These are phyloP conservation scores for Lycia hirtaria DNA, from an alignment of 2,888 invertebrate species.

Conservation along the genomic window DNA sequence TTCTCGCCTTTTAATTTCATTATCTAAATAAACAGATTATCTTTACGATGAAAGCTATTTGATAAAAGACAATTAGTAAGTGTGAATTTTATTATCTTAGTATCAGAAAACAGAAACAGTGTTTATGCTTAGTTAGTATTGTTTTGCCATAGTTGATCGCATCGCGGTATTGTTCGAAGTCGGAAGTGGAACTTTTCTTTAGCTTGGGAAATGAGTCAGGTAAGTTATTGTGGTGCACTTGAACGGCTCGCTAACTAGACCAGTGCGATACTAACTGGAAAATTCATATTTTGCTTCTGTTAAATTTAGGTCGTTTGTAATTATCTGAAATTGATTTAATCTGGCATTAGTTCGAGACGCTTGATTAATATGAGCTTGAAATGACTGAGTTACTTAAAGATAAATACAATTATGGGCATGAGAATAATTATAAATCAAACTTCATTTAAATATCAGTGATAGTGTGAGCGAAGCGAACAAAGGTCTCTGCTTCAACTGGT, in stretches of 20 bases:
- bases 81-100: slow-evolving; percentile 33
- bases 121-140: slow-evolving; percentile 35
- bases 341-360: no score
- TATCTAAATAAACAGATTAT: slow-evolving; percentile 4
- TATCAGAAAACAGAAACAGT: slow-evolving; percentile 35
- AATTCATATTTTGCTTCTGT: slow-evolving; percentile 28
- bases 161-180: slow-evolving; percentile 64
- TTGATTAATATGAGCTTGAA: no score
- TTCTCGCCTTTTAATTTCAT: not conserved
- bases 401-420: no score
- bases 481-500: no score
- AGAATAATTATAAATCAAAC: no score
- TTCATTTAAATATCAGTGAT: no score
- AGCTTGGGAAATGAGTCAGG: slow-evolving; percentile 71
- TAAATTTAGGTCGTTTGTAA: not conserved
- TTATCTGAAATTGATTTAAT: not conserved
- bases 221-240: slow-evolving; percentile 46
- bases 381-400: no score
- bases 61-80: slow-evolving; percentile 38
- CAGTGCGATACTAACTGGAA: slow-evolving; percentile 21
- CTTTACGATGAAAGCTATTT: slow-evolving; percentile 34
- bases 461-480: no score
- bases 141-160: slow-evolving; percentile 39
- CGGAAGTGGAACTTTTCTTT: slow-evolving; percentile 72
- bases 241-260: slow-evolving; percentile 39